These are phyloP conservation scores for Haliclystus octoradiatus DNA, from an alignment of 30 jellyfish, hydroid and myxozoan species.

Conservation along the genomic window DNA sequence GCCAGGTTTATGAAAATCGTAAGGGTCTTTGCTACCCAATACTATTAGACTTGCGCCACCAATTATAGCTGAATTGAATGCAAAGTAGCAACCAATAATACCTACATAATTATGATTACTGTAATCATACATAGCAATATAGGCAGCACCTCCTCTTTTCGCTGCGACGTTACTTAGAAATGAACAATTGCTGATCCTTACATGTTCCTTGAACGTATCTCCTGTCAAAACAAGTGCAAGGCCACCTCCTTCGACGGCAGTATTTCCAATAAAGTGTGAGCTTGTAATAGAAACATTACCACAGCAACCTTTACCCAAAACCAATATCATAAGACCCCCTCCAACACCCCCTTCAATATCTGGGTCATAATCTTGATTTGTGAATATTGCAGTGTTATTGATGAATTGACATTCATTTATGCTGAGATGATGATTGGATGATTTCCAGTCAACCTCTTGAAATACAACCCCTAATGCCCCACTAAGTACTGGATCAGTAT, in stretches of 20 bases:
- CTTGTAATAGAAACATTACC: conserved; percentile 9
- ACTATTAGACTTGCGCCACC: conserved; percentile 66
- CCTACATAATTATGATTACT: conserved; percentile 10
- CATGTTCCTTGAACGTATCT: conserved; percentile 12
- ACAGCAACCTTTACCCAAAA: conserved; percentile 13
- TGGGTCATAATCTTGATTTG: too few relatives aligned
- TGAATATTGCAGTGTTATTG: too few relatives aligned
- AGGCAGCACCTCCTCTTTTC: conserved; percentile 59
- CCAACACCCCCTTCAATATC: too few relatives aligned
- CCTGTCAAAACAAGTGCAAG: conserved; percentile 40
- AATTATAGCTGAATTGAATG: conserved; percentile 32
- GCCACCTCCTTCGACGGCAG: conserved; percentile 76
- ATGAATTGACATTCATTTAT: conserved; percentile 17
- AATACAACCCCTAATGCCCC: too few relatives aligned
- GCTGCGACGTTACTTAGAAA: conserved; percentile 25
- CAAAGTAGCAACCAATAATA: conserved; percentile 8
- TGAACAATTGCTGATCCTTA: conserved; percentile 3
- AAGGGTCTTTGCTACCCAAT: background rate
- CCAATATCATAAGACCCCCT: conserved; percentile 49
- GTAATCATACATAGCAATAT: conserved; percentile 32
- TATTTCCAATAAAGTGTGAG: conserved; percentile 15
- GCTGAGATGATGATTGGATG: too few relatives aligned
- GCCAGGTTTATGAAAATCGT: background rate
- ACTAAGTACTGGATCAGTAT: too few relatives aligned
- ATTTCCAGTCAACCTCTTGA: too few relatives aligned